Evolutionary conservation across 1,140 invertebrate genomes (phyloP), one percentile per base, ranked within the genome.

Genomic region (Manduca sexta): DNA sequence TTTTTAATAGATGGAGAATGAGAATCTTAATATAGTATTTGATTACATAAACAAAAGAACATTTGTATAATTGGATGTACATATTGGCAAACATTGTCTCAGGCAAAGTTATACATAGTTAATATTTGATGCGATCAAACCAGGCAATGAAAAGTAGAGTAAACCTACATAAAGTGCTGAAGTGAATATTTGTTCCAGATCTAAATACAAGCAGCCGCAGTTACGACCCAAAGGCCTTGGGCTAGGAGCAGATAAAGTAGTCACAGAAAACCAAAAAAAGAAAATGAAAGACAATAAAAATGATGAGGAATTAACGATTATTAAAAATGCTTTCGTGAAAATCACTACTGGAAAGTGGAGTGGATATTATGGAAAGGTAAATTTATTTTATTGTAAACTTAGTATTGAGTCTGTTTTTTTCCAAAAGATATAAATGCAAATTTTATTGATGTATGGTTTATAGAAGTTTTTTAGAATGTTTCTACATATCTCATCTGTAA

Each of bases 141-240:
- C n/a, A n/a, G n/a, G n/a, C n/a, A n/a, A n/a, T n/a, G n/a, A n/a
- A n/a, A n/a, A n/a, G n/a, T n/a, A n/a, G n/a, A n/a, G n/a, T n/a
- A n/a, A n/a, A n/a, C n/a, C n/a, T n/a, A n/a, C 21, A 26, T 26
- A 8, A 26, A 8, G 21, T 26, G 21, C 1, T 8, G 4, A 30
- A 47, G 34, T 45, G 37, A 26, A 38, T 14, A 33, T 34, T 46
- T 37, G 13, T 72, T 68, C 33, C 60, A 83, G 79, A 39, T 61
- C 68, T 2, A 76, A 71, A 54, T 78, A 78, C 47, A 84, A 83
- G 30, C 71, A 65, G 61, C 91, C 91, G 17, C 83, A 88, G 58
- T 56, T 94, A 15, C 86, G 97, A 52, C 95, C 96, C 0, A 96
- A 95, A 88, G 97, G 97, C 3, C 89, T 98, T 74, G 97, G 97